Evolutionary conservation across 2,113 vertebrate species (phyloP).

Genomic region (Protobothrops flavoviridis): DNA sequence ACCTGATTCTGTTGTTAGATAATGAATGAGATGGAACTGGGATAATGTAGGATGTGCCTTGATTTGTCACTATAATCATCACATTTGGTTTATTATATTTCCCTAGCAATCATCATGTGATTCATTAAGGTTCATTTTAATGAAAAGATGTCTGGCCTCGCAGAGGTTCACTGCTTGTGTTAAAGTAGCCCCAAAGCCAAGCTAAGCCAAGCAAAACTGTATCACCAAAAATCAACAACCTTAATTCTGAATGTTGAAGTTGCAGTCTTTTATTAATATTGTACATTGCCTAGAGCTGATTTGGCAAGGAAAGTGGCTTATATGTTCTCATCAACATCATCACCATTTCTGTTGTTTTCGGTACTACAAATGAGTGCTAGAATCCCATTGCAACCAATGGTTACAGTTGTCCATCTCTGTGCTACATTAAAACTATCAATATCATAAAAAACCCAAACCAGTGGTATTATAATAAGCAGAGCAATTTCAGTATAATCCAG

Average conservation of each 20-base stretch:
- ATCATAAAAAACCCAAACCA: not conserved
- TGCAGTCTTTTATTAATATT: not conserved
- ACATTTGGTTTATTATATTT: not conserved
- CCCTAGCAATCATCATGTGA: not conserved
- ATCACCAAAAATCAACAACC: not conserved
- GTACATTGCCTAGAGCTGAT: not conserved
- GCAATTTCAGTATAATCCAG: not conserved
- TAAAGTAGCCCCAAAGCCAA: not conserved
- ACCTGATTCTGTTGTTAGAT: not conserved
- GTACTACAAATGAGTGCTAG: not conserved
- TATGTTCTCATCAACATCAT: not conserved
- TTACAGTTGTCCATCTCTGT: not conserved
- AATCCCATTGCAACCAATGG: not conserved
- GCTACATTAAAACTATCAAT: not conserved
- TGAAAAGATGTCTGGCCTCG: not conserved
- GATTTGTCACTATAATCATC: not conserved
- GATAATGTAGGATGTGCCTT: not conserved
- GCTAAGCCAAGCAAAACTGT: not conserved
- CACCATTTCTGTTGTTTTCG: not conserved
- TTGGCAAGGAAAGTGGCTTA: not conserved
- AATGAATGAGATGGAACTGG: not conserved
- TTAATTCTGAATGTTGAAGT: not conserved
- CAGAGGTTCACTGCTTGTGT: not conserved
- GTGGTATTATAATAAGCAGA: not conserved
- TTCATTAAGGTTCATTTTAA: not conserved